phyloP scores from a whole-genome alignment of 1,140 invertebrate species.

The Littorina saxatilis region DNA sequence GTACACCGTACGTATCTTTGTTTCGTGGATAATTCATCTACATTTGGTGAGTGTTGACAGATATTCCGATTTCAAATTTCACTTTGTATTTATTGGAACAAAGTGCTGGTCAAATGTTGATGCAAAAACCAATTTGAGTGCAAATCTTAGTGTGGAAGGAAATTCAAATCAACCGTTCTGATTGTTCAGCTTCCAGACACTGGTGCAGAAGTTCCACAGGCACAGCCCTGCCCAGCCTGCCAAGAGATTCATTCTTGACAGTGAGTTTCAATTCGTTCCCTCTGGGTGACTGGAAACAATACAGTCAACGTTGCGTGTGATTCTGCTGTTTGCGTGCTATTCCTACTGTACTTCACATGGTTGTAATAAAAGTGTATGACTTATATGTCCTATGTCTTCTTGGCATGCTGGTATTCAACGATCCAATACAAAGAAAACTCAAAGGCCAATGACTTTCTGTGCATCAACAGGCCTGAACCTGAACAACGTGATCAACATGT shows the following conservation, averaged over 20 bases:
- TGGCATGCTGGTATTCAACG: background rate
- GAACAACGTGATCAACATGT: background rate
- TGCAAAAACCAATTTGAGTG: background rate
- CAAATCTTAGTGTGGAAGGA: background rate
- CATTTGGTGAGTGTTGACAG: no score
- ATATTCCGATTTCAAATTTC: no score
- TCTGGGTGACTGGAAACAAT: no score
- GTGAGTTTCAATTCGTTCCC: no score
- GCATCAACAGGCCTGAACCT: background rate
- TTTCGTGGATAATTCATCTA: no score
- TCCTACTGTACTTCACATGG: no score
- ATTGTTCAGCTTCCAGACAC: conserved; percentile 9
- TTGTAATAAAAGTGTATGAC: no score
- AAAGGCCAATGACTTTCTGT: background rate
- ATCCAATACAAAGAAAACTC: background rate
- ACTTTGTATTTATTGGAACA: no score
- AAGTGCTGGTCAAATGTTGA: no score
- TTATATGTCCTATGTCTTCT: background rate
- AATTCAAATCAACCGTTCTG: background rate
- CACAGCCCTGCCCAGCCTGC: background rate
- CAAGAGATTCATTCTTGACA: background rate
- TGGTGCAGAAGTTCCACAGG: background rate
- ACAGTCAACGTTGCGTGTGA: no score
- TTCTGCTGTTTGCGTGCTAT: no score
- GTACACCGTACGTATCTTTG: no score